Evolutionary conservation across 2,888 invertebrate genomes (phyloP), one percentile per base, ranked within the genome.

Genomic region (Drosophila acutilabella): DNA sequence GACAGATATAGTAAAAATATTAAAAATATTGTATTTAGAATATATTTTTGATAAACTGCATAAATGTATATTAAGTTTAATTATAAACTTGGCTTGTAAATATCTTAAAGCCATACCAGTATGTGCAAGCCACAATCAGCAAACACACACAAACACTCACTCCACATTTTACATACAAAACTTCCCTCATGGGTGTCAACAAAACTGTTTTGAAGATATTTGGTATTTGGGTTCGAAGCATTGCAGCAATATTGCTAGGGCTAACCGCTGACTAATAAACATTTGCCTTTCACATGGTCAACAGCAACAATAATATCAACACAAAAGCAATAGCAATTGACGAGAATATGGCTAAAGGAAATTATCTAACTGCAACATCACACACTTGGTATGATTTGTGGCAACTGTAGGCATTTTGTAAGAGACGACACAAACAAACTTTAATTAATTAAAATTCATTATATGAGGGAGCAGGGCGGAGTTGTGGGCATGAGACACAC

Each of bases 381-480:
- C 36, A 60, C 38, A 66, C 57, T 60, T 44, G 52, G 41, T 48
- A 58, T 74, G 62, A 75, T 60, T 78, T 79, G 69, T 74, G 60
- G 51, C 41, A 40, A 67, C 33, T 52, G 40, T 41, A 51, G 53
- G 52, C 41, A 56, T 61, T 30, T 60, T 47, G 61, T 33, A 20
- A 36, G 48, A 54, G 54, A 59, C 18, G 61, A 67, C 45, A 56
- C 65, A 74, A 64, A 74, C 67, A 78, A 74, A 62, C 72, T 87
- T 87, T 77, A 89, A 83, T 89, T 83, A 83, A 83, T 83, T 83
- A 84, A 87, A 89, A 87, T 83, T 81, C 89, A 89, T 87, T 84
- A 81, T 64, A 50, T 44, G 51, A 42, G 40, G n/a, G 13, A n/a
- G 30, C 14, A 16, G 45, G 26, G 7, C 33, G 23, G 33, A 11